Evolutionary conservation across 2,797 vertebrate species (phyloP), one percentile per base, ranked within the genome.

Genomic region (Cetoscarus ocellatus): DNA sequence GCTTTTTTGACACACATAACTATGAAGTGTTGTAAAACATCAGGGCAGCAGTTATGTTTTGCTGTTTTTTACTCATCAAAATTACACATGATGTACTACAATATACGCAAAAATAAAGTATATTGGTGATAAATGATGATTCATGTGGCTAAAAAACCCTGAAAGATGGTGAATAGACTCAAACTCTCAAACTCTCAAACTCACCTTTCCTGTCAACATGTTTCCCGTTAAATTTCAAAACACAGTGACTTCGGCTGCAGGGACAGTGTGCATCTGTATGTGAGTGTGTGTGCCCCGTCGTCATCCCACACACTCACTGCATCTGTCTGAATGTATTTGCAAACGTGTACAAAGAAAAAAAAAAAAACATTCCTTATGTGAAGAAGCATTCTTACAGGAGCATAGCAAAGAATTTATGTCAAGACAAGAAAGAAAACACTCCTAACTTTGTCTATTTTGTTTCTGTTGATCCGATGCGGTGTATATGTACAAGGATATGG

Each of bases 321-420:
- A 53, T 19, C 51, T 77, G 65, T 77, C 67, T 34, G 61, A 59
- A 75, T 48, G 14, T 12, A 73, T 62, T 67, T 72, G 48, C 7
- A 42, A 44, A 60, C 13, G 3, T 42, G 42, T 43, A 72, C 44
- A 62, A 51, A 51, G 42, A 72, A 4, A 27, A 27, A 2, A n/a
- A 59, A 72, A 48, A 63, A 60, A 57, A 35, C 12, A 11, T 57
- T 66, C 50, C 55, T 50, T 70, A 27, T 58, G 45, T 39, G 38
- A 13, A 14, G 43, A 8, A 19, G 17, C 48, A 19, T 35, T 70
- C 36, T 58, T 65, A 47, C 50, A 27, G 27, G 14, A 62, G 10
- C 48, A 59, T 67, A 45, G 39, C 40, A 38, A 76, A 64, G 50
- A 52, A 34, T 17, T 51, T 70, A 54, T 45, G 52, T 62, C 66